Evolutionary conservation across 2,888 invertebrate species (phyloP), one percentile per base, ranked within the genome.

Genomic region (Seira sanloemensis): DNA sequence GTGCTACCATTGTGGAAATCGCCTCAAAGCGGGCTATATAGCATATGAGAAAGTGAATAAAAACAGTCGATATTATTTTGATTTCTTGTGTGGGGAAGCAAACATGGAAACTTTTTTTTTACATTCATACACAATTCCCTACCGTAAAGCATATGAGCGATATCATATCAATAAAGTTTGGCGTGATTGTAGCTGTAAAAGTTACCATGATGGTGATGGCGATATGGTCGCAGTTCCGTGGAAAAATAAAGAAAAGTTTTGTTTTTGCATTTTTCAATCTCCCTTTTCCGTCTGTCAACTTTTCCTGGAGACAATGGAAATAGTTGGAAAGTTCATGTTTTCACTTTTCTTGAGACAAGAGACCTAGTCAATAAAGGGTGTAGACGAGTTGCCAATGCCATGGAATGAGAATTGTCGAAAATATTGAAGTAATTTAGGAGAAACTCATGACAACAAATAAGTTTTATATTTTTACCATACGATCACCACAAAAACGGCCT

Each of bases 121-220:
- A 37, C 76, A 82, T 77, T 82, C 82, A 82, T 82, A 69, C 50
- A n/a, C 65, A 76, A 69, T 76, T 69, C 69, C 75, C n/a, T 66
- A 71, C 23, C n/a, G n/a, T n/a, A n/a, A n/a, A n/a, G n/a, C n/a
- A n/a, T n/a, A n/a, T n/a, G 21, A 24, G 24, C 25, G 72, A 21
- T 19, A 19, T 37, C 46, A 23, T 50, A 58, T 58, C 58, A 18
- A n/a, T n/a, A 58, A 58, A 37, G 37, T 37, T 50, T 50, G 72
- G 21, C 24, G 21, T 54, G 21, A 71, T 46, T 66, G 67, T 12
- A 21, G 27, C 19, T n/a, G 77, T 69, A 58, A 58, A n/a, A 58
- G 16, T 58, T 58, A 18, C 18, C 58, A 26, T 16, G 50, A 54
- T 5, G 62, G 18, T 69, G 50, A 27, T 24, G 19, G 21, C 24